Conservation (phyloP, 1,140 invertebrate species). For the Frieseomelitta varia region DNA sequence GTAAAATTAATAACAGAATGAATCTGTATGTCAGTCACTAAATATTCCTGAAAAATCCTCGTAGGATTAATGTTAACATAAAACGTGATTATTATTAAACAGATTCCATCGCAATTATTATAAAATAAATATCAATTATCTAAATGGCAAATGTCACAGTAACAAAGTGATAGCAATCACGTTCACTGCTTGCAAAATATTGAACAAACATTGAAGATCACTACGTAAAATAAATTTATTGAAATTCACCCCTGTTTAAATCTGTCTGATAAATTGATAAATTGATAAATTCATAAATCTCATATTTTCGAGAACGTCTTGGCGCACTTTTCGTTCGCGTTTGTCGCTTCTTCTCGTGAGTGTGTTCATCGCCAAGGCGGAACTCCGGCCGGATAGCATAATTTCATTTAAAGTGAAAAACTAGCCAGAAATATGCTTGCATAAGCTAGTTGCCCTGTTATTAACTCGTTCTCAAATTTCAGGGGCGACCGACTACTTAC, state of each 20-base stretch:
- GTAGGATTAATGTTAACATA: too few relatives aligned
- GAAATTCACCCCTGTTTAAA: not conserved
- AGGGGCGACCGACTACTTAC: conserved; percentile 26
- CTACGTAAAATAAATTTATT: not conserved
- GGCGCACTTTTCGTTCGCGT: not conserved
- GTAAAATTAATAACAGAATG: not conserved
- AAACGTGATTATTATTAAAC: too few relatives aligned
- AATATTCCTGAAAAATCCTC: too few relatives aligned
- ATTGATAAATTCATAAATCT: too few relatives aligned
- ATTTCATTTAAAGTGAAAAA: conserved; percentile 64
- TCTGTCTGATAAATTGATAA: not conserved
- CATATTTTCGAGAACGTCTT: not conserved
- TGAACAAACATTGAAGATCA: too few relatives aligned
- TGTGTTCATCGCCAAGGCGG: not conserved
- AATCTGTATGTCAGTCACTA: not conserved
- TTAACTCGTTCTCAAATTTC: conserved; percentile 44
- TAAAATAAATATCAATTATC: too few relatives aligned
- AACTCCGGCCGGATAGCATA: conserved; percentile 38
- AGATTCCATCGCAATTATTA: too few relatives aligned
- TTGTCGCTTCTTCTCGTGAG: not conserved
- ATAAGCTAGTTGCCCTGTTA: conserved; percentile 40
- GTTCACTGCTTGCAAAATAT: too few relatives aligned
- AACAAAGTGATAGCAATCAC: too few relatives aligned
- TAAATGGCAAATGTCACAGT: too few relatives aligned
- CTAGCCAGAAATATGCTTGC: conserved; percentile 40